A percentile compares a stretch with the other conserved stretches of the same genome.
phyloP scores from a whole-genome alignment of 2,797 vertebrate species.

The Sebastes nivosus region DNA sequence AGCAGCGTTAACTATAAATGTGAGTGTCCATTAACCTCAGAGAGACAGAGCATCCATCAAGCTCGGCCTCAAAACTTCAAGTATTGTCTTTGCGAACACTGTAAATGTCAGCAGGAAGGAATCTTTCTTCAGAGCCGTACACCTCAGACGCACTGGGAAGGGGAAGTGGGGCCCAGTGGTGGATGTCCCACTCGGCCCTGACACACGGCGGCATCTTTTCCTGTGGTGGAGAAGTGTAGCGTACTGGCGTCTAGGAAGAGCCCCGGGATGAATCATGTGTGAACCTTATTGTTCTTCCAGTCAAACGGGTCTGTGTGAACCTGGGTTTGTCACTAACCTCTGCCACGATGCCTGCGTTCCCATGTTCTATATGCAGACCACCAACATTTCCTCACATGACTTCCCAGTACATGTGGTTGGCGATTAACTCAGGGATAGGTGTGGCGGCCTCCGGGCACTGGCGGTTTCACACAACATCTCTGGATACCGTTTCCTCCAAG shows the following conservation, averaged over 20 bases:
- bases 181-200: conserved; percentile 49
- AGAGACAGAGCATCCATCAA: conserved; percentile 56
- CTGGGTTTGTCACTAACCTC: conserved; percentile 54
- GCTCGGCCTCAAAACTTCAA: background rate
- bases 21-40: conserved; percentile 51
- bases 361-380: conserved; percentile 71
- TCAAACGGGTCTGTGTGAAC: conserved; percentile 63
- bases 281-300: conserved; percentile 80
- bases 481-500: background rate
- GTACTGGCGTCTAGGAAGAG: conserved; percentile 71
- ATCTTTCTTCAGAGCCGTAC: conserved; percentile 48
- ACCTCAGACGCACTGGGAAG: conserved; percentile 43
- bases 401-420: conserved; percentile 53
- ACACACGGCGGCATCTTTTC: conserved; percentile 58
- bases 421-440: conserved; percentile 52
- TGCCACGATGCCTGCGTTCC: conserved; percentile 63
- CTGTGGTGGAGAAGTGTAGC: conserved; percentile 38
- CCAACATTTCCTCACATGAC: conserved; percentile 42
- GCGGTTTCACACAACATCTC: conserved; percentile 25
- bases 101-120: conserved; percentile 63
- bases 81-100: conserved; percentile 44
- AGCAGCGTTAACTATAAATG: conserved; percentile 23
- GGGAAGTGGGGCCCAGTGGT: conserved; percentile 56
- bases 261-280: conserved; percentile 73
- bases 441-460: conserved; percentile 14